phyloP scores from a whole-genome alignment of 2,888 invertebrate genomes.

The Pheosia gnoma region DNA sequence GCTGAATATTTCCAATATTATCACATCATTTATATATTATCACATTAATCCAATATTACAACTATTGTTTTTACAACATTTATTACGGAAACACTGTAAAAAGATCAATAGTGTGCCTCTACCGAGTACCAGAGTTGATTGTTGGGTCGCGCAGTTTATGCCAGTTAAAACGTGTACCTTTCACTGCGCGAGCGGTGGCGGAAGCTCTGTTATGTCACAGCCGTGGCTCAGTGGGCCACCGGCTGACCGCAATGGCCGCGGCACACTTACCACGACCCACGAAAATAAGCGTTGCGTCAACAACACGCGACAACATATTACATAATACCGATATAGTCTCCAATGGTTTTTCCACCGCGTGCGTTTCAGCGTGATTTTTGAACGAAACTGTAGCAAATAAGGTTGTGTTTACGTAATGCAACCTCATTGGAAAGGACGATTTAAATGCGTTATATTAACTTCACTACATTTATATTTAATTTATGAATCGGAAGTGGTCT shows the following conservation, averaged over 20 bases:
- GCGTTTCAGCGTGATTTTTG: conserved; percentile 31
- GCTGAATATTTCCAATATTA: too few species aligned
- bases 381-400: conserved; percentile 36
- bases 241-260: conserved; percentile 77
- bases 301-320: conserved; percentile 71
- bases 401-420: conserved; percentile 27
- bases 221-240: conserved; percentile 71
- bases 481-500: too few species aligned
- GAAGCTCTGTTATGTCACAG: conserved; percentile 79
- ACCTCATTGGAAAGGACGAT: conserved; percentile 22
- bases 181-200: conserved; percentile 67
- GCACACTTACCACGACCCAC: conserved; percentile 80
- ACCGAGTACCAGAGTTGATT: conserved; percentile 1
- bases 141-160: conserved; percentile 24
- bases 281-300: conserved; percentile 80
- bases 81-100: conserved; percentile 1
- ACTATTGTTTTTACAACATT: not conserved
- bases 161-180: conserved; percentile 62
- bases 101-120: not conserved
- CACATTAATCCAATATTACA: not conserved
- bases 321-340: conserved; percentile 52
- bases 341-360: conserved; percentile 29
- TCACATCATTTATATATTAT: too few species aligned
- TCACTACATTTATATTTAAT: not conserved
- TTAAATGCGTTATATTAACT: not conserved